Base-by-base conservation (phyloP, 2,888 invertebrate genomes). In the Aproaerema taeniolella region DNA sequence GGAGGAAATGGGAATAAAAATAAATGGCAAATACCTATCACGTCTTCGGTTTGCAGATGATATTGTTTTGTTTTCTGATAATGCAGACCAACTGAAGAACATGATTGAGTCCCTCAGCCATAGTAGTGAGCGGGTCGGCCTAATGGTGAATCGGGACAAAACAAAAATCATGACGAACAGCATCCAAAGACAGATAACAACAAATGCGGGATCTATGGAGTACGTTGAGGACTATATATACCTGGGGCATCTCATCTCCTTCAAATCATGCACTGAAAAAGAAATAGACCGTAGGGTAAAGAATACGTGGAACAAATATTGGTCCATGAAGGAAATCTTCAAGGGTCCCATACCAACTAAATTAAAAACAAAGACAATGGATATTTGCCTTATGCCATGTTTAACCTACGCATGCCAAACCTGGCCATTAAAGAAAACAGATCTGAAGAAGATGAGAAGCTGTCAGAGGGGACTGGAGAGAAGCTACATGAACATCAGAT, bases 1-100 rank as follows among this genome's bases (percentile, higher is more conserved):
- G 45, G 12, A 41, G 12, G 7, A 30, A 1, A 6, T 9, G 6
- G 47, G 45, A 4, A 12, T 47, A 8, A 39, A 34, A 11, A 43
- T 47, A 17, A 26, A 43, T 7, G 35, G 38, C 6, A 15, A 25
- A 11, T 2, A 12, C 1, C 25, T 47, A 7, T 31, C 16, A 7
- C 40, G 45, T 17, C 25, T 46, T 24, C 26, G 44, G 25, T 46
- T 38, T 17, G 42, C 49, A n/a, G 49, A 42, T 20, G 45, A 45
- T 10, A 39, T 49, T 9, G 41, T 46, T 2, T 4, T 49, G 1
- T 28, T 49, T 1, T 11, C 39, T 4, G 26, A 45, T 29, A 31
- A 32, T 9, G 16, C 33, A 11, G 2, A n/a, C 12, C 11, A 31
- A 7, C 15, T 48, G 7, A 24, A 43, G 17, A 9, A 12, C 9